phyloP scores from a whole-genome alignment of 2,888 invertebrate species.

The Schizaphis graminum region DNA sequence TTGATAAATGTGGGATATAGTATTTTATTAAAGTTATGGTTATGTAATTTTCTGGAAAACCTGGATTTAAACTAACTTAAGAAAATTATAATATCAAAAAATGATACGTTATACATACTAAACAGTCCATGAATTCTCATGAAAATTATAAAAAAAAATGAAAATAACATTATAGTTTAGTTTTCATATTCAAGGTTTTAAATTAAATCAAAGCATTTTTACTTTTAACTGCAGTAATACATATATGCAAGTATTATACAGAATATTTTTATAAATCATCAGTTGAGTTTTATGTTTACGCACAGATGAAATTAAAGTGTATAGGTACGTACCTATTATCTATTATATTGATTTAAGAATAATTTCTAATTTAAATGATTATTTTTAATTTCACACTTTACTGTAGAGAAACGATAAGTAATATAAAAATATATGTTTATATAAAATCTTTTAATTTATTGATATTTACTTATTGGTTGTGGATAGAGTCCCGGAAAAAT shows the following conservation, averaged over 20 bases:
- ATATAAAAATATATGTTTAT: background rate
- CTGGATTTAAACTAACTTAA: background rate
- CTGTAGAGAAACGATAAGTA: background rate
- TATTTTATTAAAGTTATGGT: background rate
- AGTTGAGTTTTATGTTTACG: background rate
- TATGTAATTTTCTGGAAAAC: background rate
- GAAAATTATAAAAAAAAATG: background rate
- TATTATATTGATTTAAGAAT: background rate
- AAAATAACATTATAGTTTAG: background rate
- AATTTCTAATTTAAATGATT: background rate
- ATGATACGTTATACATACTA: background rate
- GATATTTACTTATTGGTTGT: background rate
- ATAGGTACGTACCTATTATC: background rate
- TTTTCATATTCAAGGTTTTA: constrained; percentile 7
- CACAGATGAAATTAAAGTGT: background rate
- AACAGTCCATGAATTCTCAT: background rate
- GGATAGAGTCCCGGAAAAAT: no score
- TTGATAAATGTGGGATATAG: background rate
- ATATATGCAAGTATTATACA: background rate
- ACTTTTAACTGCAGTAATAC: background rate
- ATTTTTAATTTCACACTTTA: background rate
- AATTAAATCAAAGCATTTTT: constrained; percentile 18
- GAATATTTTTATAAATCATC: background rate
- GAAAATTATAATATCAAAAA: background rate
- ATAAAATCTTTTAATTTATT: background rate